These are phyloP conservation scores for Xanthia togata DNA, from an alignment of 2,888 invertebrate species.

Conservation along the genomic window DNA sequence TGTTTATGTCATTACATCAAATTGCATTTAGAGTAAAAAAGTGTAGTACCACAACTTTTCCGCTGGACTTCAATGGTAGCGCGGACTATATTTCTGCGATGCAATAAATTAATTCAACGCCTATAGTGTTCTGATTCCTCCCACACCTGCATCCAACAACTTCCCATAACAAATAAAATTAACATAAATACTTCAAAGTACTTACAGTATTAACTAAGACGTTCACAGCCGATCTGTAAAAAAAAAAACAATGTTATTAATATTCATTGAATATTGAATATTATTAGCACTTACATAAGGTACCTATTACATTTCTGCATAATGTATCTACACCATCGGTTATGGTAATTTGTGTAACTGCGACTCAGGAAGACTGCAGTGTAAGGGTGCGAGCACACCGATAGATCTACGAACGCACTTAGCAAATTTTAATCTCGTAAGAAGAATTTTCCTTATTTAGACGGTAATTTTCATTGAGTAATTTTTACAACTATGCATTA, in stretches of 20 bases:
- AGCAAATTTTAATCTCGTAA: too few species aligned
- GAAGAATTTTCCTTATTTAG: too few species aligned
- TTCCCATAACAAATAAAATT: conserved; percentile 36
- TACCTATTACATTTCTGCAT: conserved; percentile 55
- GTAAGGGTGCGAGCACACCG: conserved; percentile 20
- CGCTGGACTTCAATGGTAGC: too few species aligned
- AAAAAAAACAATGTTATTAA: conserved; percentile 58
- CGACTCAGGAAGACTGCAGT: conserved; percentile 33
- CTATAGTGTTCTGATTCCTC: not conserved
- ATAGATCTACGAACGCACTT: not conserved
- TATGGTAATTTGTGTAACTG: conserved; percentile 52
- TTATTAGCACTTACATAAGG: conserved; percentile 14
- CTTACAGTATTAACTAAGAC: conserved; percentile 71
- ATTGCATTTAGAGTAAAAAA: too few species aligned
- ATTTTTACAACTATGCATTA: too few species aligned
- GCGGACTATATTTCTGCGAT: not conserved
- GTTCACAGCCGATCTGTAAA: conserved; percentile 70
- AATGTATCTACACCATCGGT: conserved; percentile 30
- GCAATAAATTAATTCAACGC: conserved; percentile 3
- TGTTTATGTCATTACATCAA: too few species aligned
- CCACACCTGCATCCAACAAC: conserved; percentile 11
- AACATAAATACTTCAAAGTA: conserved; percentile 55
- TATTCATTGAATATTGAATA: conserved; percentile 54
- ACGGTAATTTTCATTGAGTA: too few species aligned
- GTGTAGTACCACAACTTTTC: too few species aligned